phyloP scores from a whole-genome alignment of 2,113 vertebrate genomes.

The Gambusia holbrooki region DNA sequence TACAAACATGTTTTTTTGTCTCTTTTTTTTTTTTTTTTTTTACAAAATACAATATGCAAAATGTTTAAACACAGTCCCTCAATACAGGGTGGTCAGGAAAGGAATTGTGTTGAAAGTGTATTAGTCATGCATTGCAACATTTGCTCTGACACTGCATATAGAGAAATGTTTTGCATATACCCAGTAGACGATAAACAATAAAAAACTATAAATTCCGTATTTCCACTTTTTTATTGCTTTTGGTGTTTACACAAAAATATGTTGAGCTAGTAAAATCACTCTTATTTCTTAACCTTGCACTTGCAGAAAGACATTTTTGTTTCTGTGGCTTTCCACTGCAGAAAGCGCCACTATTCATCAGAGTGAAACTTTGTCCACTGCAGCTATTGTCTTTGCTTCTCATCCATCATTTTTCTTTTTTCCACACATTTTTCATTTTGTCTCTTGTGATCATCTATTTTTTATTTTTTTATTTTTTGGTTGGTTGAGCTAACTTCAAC shows the following conservation, averaged over 20 bases:
- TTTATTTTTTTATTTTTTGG: no score
- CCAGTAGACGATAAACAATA: neutral
- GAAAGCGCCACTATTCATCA: neutral
- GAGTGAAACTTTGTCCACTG: neutral
- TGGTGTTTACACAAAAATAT: neutral
- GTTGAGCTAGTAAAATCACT: neutral
- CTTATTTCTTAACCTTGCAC: neutral
- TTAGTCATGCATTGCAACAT: slow-evolving; percentile 1
- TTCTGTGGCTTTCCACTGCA: neutral
- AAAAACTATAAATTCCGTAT: neutral
- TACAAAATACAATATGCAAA: neutral
- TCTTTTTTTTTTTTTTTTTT: no score
- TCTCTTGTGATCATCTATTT: neutral
- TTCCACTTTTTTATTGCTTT: neutral
- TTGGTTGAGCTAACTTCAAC: neutral
- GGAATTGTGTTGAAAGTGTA: neutral
- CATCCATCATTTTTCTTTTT: neutral
- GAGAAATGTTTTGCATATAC: neutral
- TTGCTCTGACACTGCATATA: neutral
- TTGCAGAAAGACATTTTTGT: neutral
- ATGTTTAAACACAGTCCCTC: neutral
- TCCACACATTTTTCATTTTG: neutral
- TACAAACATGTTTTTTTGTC: no score
- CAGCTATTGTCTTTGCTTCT: neutral
- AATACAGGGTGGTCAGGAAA: neutral